Base-by-base conservation (phyloP, 2,113 vertebrate genomes). In the Ctenomys sociabilis region DNA sequence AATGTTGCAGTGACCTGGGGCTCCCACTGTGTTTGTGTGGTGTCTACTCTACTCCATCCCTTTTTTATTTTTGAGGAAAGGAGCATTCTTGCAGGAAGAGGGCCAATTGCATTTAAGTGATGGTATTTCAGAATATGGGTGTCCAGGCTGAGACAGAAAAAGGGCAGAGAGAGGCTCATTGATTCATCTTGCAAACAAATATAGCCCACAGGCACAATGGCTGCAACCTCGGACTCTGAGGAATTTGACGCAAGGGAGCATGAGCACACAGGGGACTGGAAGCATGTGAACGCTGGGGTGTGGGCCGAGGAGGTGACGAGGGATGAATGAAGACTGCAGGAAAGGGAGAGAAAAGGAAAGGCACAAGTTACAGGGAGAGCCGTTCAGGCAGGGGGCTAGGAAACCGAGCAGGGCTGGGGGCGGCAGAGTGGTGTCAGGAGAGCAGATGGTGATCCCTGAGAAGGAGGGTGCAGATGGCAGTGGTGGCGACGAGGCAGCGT, bases 371-470 rank as follows among this genome's bases (percentile, higher is more conserved):
- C 92, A 83, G 82, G 52, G 82, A 95, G 82, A 78, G 54, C 68
- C 92, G 95, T 92, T 96, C 78, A 88, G 90, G 92, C 54, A 57
- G 94, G 94, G 90, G 97, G 90, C 88, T 95, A 85, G 85, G 82
- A 94, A 88, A 77, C 81, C 11, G 92, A 97, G 90, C 85, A 96
- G 97, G 54, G 57, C 85, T 96, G 97, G 96, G 93, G 97, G 95
- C 0, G 95, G 96, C 88, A 94, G 95, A 96, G 90, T 89, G 95
- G 94, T 94, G 88, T 90, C 91, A 52, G 82, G 94, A 64, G 82
- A 96, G 85, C 97, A 97, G 97, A 98, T 97, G 97, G 97, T 86
- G 92, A 96, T 97, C 97, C 93, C 93, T 83, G 90, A 97, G 97
- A 97, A 97, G 96, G 95, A 98, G 92, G 89, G 81, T 96, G 90